These are phyloP conservation scores for Papilio gigon DNA, from an alignment of 2,888 invertebrate species.

Conservation along the genomic window DNA sequence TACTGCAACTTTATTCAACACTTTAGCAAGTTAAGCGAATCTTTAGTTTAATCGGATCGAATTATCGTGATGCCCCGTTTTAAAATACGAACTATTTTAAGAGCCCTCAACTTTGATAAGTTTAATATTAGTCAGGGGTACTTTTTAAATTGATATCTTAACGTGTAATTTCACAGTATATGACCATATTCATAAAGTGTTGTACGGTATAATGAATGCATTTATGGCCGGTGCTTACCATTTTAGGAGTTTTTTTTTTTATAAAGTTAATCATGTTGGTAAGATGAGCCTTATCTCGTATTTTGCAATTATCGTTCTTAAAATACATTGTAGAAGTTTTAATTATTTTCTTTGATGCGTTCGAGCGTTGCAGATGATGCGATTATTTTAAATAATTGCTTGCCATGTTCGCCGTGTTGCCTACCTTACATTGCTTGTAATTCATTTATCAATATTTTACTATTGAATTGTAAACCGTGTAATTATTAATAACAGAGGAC, in stretches of 20 bases:
- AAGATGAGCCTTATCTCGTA: conserved; percentile 17
- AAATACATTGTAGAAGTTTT: conserved; percentile 32
- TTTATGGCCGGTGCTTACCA: conserved; percentile 40
- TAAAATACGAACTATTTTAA: conserved; percentile 47
- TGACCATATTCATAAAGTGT: conserved; percentile 38
- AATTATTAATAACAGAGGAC: conserved; percentile 6
- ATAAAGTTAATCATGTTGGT: conserved; percentile 37
- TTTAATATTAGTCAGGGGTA: conserved; percentile 10
- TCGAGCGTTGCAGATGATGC: conserved; percentile 23
- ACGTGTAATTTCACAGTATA: conserved; percentile 34
- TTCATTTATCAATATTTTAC: conserved; percentile 25
- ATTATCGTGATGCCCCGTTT: conserved; percentile 50
- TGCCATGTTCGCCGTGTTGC: background rate
- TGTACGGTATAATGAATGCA: conserved; percentile 42
- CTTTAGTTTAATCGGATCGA: conserved; percentile 52
- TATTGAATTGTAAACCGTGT: background rate
- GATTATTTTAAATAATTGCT: conserved; percentile 30
- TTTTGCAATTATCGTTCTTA: conserved; percentile 34
- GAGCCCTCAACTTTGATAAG: conserved; percentile 33
- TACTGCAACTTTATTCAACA: conserved; percentile 41
- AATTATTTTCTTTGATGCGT: conserved; percentile 33
- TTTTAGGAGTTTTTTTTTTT: conserved; percentile 33
- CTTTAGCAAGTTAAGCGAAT: conserved; percentile 48
- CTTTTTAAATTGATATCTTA: background rate
- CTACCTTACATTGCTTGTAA: conserved; percentile 30